A percentile compares a stretch with the other conserved stretches of the same genome.
phyloP scores from a whole-genome alignment of 2,797 vertebrate species.

The Anableps anableps region DNA sequence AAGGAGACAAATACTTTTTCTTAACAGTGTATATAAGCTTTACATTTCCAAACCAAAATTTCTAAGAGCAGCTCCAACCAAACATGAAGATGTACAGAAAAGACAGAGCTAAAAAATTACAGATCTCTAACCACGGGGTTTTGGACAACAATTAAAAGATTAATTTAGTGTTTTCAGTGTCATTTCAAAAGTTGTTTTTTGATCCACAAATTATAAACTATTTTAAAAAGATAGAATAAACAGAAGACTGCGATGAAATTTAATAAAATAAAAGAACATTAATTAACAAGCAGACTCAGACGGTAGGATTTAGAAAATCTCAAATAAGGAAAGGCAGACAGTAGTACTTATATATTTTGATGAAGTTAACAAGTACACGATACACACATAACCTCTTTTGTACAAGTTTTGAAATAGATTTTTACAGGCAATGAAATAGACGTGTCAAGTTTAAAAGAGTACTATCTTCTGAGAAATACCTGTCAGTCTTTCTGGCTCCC shows the following conservation, averaged over 20 bases:
- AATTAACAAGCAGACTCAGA: not conserved
- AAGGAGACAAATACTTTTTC: no score
- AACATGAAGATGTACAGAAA: no score
- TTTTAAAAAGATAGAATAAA: not conserved
- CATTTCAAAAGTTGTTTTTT: no score
- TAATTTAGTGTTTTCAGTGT: no score
- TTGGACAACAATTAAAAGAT: no score
- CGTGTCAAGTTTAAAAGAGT: no score
- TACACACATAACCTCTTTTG: not conserved
- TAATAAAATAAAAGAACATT: not conserved
- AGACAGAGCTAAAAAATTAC: no score
- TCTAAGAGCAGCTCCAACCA: no score
- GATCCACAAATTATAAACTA: not conserved
- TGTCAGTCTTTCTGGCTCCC: not conserved
- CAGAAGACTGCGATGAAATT: not conserved
- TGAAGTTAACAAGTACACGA: not conserved
- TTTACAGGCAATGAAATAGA: not conserved
- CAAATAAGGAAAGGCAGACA: not conserved
- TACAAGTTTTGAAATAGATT: not conserved
- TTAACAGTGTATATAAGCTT: no score
- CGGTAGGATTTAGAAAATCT: not conserved
- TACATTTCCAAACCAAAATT: no score
- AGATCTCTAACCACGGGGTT: no score
- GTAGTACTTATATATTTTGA: not conserved
- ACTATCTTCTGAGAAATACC: not conserved